Base-by-base conservation (phyloP, 2,113 vertebrate genomes). In the Mesoclemmys tuberculata region DNA sequence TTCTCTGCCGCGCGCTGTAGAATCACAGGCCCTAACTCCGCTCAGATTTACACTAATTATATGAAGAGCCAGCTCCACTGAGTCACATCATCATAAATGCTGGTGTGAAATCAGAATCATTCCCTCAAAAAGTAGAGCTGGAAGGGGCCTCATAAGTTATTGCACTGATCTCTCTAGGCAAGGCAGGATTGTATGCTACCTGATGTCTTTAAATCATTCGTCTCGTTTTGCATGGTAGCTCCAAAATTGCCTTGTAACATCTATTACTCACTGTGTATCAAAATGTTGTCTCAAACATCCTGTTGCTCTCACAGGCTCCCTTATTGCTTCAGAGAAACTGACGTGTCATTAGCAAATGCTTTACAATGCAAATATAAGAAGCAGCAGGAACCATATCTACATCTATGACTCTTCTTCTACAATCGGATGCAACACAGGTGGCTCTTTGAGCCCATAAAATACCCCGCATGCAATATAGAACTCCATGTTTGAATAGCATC, bases 201-300 rank as follows among this genome's bases (percentile, higher is more conserved):
- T 38, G n/a, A 81, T 58, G 19, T 61, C 89, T 88, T 71, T 38
- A 71, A 21, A 81, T 75, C 93, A 88, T 4, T 92, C 79, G 83
- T 31, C 49, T 24, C 35, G 4, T 26, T 78, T 86, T 90, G 74
- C 74, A 87, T 88, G 88, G 44, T 48, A 58, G 22, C 52, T 85
- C 52, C 55, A 61, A 75, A 55, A 75, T 64, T 51, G 58, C 26
- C 94, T 68, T 14, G 56, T 82, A 93, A 56, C 84, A 68, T 93
- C 82, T 82, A 68, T 85, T 80, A 87, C 52, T 75, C 68, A 56
- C 29, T 68, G 27, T 3, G 10, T 90, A 92, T 77, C 77, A 85
- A 81, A 92, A 88, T 0, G 0, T 56, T 41, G 71, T 68, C 71
- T 48, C 7, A 52, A 87, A 26, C 52, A 77, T 10, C 93, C 64